Evolutionary conservation across 30 jellyfish, hydroid and myxozoan genomes (phyloP).

Genomic region (Turritopsis rubra): DNA sequence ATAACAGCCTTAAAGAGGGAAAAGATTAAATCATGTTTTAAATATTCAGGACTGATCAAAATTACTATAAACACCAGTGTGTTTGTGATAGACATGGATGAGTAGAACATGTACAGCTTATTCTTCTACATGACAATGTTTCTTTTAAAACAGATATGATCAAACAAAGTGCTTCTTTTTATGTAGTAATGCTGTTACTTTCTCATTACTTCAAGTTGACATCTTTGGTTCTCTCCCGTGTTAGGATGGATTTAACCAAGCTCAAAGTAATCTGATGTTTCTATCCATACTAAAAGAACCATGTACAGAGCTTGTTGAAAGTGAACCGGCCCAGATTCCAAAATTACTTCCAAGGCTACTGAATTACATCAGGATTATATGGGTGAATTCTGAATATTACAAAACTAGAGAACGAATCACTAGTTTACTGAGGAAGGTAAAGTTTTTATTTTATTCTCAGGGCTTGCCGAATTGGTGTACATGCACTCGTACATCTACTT

Average conservation of each 20-base stretch:
- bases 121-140: no score
- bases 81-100: no score
- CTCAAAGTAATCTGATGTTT: slow-evolving; percentile 90
- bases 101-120: no score
- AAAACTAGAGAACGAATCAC: slow-evolving; percentile 78
- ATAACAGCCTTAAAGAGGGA: no score
- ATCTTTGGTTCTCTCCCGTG: background rate
- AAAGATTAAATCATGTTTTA: no score
- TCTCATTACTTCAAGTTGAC: background rate
- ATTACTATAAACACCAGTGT: no score
- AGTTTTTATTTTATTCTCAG: background rate
- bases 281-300: slow-evolving; percentile 68
- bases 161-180: background rate
- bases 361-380: slow-evolving; percentile 63
- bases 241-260: slow-evolving; percentile 97
- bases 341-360: slow-evolving; percentile 57
- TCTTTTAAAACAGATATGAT: no score
- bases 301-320: slow-evolving; percentile 62
- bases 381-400: slow-evolving; percentile 92
- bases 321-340: slow-evolving; percentile 73
- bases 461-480: no score
- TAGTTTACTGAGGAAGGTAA: slow-evolving; percentile 81
- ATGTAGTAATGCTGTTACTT: background rate
- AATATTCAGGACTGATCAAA: no score
- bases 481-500: no score